phyloP scores from a whole-genome alignment of 2,797 vertebrate species.

The Otolemur crassicaudatus region DNA sequence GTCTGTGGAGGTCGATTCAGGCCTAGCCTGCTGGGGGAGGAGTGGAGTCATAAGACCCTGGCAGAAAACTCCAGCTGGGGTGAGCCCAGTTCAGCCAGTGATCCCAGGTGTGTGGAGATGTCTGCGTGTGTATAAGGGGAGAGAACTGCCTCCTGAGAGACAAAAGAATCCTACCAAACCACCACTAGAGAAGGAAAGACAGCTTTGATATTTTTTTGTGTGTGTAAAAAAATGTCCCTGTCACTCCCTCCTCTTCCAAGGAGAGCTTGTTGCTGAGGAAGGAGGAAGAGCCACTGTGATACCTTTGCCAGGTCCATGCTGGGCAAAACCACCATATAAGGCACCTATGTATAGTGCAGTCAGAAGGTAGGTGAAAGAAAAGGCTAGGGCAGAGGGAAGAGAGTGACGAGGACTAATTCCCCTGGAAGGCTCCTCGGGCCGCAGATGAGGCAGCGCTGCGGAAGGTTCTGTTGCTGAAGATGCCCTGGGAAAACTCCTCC shows the following conservation, averaged over 20 bases:
- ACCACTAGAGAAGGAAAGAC: constrained; percentile 58
- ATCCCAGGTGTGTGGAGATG: not conserved
- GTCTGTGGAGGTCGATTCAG: not conserved
- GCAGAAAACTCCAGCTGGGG: not conserved
- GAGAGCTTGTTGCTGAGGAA: constrained; percentile 62
- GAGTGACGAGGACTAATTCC: constrained; percentile 83
- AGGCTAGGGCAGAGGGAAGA: constrained; percentile 62
- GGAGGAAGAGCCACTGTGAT: constrained; percentile 40
- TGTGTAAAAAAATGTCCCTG: constrained; percentile 69
- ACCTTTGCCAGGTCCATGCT: constrained; percentile 54
- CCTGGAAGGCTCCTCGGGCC: constrained; percentile 91
- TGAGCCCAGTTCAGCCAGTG: not conserved
- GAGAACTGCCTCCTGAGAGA: constrained; percentile 20
- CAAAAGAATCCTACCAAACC: constrained; percentile 60
- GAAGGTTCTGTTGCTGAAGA: constrained; percentile 94
- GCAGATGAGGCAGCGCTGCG: constrained; percentile 92
- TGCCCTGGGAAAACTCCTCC: constrained; percentile 97
- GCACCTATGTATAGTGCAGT: constrained; percentile 82
- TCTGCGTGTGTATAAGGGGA: not conserved
- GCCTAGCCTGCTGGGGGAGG: not conserved
- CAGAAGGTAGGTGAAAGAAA: constrained; percentile 68
- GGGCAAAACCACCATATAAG: constrained; percentile 69
- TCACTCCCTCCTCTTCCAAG: constrained; percentile 66
- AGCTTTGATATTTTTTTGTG: constrained; percentile 66
- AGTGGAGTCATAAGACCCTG: not conserved